phyloP scores from a whole-genome alignment of 1,140 invertebrate genomes.

The Drosophila mauritiana region DNA sequence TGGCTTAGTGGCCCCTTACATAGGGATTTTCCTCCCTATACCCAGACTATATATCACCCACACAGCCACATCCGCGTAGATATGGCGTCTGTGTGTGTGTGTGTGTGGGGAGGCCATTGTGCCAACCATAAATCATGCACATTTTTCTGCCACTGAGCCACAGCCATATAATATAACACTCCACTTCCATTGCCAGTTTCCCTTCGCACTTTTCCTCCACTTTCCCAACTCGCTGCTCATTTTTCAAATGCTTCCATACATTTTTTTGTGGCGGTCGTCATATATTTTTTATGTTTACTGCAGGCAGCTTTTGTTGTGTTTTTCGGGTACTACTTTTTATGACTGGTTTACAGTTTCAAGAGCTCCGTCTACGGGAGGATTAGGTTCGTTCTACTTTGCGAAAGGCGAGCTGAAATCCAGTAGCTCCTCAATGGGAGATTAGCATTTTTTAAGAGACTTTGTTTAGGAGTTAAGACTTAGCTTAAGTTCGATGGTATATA shows the following conservation, averaged over 20 bases:
- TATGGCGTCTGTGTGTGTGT: constrained; percentile 9
- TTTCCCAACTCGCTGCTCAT: constrained; percentile 43
- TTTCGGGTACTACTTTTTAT: constrained; percentile 74
- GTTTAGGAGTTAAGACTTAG: background rate
- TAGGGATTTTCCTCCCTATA: constrained; percentile 5
- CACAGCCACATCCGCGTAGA: constrained; percentile 32
- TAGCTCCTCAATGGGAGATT: background rate
- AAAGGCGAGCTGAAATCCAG: background rate
- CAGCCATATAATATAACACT: constrained; percentile 73
- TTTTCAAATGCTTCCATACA: constrained; percentile 72
- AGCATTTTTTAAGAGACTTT: background rate
- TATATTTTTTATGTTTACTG: constrained; percentile 77
- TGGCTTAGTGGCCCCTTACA: constrained; percentile 44
- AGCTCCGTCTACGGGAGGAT: constrained; percentile 57
- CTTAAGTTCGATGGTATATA: background rate
- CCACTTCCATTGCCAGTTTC: constrained; percentile 10
- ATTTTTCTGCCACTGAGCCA: constrained; percentile 78
- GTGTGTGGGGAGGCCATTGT: constrained; percentile 46
- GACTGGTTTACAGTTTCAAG: constrained; percentile 73
- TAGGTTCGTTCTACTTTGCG: constrained; percentile 33
- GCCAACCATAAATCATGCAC: constrained; percentile 78
- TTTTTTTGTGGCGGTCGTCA: constrained; percentile 66
- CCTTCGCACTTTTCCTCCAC: constrained; percentile 3
- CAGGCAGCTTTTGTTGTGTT: constrained; percentile 66
- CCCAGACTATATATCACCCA: constrained; percentile 10